These are phyloP conservation scores for Damaliscus lunatus DNA, from an alignment of 2,113 vertebrate species.

Conservation along the genomic window DNA sequence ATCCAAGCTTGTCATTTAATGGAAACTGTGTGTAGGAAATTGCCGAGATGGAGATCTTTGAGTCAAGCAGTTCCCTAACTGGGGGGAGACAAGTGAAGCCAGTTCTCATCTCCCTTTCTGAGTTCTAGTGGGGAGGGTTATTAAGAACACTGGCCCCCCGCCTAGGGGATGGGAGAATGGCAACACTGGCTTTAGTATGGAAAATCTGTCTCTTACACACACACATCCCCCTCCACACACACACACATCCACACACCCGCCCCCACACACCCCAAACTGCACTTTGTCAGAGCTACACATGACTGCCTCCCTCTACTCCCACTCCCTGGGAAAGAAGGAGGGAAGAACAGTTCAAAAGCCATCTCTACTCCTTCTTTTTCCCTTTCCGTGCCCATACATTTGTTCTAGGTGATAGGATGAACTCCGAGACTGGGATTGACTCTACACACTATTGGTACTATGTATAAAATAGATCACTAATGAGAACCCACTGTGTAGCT, in stretches of 20 bases:
- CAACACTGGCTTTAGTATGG: neutral
- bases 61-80: neutral
- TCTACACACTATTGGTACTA: too few relatives aligned
- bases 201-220: neutral
- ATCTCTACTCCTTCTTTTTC: neutral
- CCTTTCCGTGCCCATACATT: neutral
- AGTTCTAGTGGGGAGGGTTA: neutral
- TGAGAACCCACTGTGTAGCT: neutral
- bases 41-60: neutral
- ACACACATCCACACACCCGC: neutral
- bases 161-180: neutral
- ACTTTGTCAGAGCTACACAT: neutral
- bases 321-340: neutral
- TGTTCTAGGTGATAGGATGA: neutral
- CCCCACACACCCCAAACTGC: neutral
- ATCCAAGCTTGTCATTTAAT: constrained; percentile 14
- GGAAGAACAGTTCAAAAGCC: neutral
- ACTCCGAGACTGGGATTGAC: neutral
- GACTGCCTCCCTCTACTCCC: neutral
- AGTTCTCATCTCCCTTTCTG: neutral
- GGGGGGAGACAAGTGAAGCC: neutral
- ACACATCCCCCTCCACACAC: neutral
- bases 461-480: neutral
- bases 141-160: neutral
- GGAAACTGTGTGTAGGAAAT: neutral